Evolutionary conservation across 1,140 invertebrate species (phyloP).

Genomic region (Pogonognathellus flavescens): DNA sequence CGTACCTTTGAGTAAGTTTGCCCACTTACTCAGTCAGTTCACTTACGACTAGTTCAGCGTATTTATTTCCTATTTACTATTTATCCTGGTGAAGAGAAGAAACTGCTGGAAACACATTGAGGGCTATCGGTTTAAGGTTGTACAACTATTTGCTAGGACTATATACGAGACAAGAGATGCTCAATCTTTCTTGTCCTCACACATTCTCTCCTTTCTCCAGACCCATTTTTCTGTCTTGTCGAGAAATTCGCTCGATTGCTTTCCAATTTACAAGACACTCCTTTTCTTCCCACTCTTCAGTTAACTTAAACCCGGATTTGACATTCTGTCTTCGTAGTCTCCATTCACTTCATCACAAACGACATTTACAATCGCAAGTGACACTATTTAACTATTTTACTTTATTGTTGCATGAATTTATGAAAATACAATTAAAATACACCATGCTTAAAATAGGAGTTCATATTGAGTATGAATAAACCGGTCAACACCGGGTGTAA

Average conservation of each 20-base stretch:
- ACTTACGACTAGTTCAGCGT: slow-evolving; percentile 10
- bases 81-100: slow-evolving; percentile 17
- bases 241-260: slow-evolving; percentile 57
- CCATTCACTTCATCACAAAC: neutral
- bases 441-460: too few species aligned
- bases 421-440: too few species aligned
- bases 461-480: too few species aligned
- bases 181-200: slow-evolving; percentile 36
- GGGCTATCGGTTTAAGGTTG: too few species aligned
- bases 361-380: too few species aligned
- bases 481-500: too few species aligned
- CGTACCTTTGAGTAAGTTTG: neutral
- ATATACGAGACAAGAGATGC: slow-evolving; percentile 10
- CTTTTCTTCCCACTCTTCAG: slow-evolving; percentile 34
- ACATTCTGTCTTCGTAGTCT: neutral
- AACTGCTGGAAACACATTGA: neutral
- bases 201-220: neutral
- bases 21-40: slow-evolving; percentile 21
- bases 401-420: too few species aligned
- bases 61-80: slow-evolving; percentile 48
- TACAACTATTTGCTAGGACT: neutral
- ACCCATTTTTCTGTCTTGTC: slow-evolving; percentile 44
- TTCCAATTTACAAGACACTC: slow-evolving; percentile 55
- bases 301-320: neutral
- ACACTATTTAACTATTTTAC: too few species aligned